These are phyloP conservation scores for Xiphophorus couchianus DNA, from an alignment of 2,113 vertebrate species.

Conservation along the genomic window DNA sequence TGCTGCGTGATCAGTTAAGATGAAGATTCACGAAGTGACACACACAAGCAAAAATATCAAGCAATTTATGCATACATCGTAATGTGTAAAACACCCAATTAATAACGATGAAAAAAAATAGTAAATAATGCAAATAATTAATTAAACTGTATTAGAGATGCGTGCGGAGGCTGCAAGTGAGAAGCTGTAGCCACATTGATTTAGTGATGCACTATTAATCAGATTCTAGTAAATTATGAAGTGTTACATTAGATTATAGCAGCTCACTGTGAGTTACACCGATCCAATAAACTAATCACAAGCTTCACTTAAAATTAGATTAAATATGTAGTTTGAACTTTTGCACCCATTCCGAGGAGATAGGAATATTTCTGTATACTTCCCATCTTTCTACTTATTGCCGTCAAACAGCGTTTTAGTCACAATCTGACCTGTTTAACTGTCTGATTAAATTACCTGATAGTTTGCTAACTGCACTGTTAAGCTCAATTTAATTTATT, in stretches of 20 bases:
- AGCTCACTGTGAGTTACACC: neutral
- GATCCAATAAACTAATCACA: slow-evolving; percentile 37
- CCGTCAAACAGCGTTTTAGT: too few relatives aligned
- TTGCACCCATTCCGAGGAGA: slow-evolving; percentile 13
- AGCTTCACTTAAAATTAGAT: slow-evolving; percentile 24
- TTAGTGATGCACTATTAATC: slow-evolving; percentile 5
- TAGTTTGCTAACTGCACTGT: too few relatives aligned
- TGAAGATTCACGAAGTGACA: neutral
- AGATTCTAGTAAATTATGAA: neutral
- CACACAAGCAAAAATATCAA: neutral
- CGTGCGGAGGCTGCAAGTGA: neutral
- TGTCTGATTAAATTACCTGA: too few relatives aligned
- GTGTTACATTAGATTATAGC: slow-evolving; percentile 8
- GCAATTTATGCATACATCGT: neutral
- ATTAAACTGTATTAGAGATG: neutral
- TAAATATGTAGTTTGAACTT: slow-evolving; percentile 27
- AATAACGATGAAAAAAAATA: neutral
- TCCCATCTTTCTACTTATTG: neutral
- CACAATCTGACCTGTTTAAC: too few relatives aligned
- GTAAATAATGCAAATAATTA: neutral
- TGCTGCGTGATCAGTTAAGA: neutral
- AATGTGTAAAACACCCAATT: neutral
- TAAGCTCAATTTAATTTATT: neutral
- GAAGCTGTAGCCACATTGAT: neutral
- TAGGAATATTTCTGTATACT: neutral